phyloP scores from a whole-genome alignment of 2,888 invertebrate species.

The Yponomeuta sedellus region DNA sequence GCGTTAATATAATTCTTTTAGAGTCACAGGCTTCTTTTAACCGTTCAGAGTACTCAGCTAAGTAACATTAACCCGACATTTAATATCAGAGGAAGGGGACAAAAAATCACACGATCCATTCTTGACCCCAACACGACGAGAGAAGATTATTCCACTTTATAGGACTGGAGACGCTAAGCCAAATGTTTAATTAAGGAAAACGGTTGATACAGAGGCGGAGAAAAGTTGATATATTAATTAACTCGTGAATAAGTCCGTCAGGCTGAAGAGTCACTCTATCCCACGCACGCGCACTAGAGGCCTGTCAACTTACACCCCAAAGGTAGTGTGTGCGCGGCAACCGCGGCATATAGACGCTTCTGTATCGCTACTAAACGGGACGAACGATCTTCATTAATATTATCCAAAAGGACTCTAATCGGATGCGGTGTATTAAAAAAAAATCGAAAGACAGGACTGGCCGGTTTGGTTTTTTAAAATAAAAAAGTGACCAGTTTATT shows the following conservation, averaged over 20 bases:
- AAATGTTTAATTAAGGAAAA: constrained; percentile 61
- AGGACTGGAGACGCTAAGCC: constrained; percentile 22
- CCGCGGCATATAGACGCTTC: constrained; percentile 42
- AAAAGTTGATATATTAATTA: constrained; percentile 76
- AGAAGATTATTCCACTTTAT: constrained; percentile 11
- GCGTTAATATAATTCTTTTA: no score
- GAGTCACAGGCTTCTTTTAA: neutral
- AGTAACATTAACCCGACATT: neutral
- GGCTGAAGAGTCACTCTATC: constrained; percentile 66
- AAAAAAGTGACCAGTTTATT: constrained; percentile 8
- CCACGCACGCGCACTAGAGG: constrained; percentile 62
- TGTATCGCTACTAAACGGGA: constrained; percentile 14
- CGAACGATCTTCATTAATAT: constrained; percentile 12
- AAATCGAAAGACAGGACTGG: constrained; percentile 24
- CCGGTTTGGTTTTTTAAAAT: constrained; percentile 22
- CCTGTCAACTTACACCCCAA: constrained; percentile 55
- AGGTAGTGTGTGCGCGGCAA: constrained; percentile 56
- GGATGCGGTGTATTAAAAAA: constrained; percentile 39
- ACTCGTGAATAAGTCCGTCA: constrained; percentile 70
- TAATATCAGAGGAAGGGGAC: neutral
- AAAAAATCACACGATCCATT: neutral
- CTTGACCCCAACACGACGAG: neutral
- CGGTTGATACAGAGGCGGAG: constrained; percentile 61
- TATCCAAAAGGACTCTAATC: constrained; percentile 23
- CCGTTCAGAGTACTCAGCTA: neutral